These are phyloP conservation scores for Anniella stebbinsi DNA, from an alignment of 2,797 vertebrate genomes.

Conservation along the genomic window DNA sequence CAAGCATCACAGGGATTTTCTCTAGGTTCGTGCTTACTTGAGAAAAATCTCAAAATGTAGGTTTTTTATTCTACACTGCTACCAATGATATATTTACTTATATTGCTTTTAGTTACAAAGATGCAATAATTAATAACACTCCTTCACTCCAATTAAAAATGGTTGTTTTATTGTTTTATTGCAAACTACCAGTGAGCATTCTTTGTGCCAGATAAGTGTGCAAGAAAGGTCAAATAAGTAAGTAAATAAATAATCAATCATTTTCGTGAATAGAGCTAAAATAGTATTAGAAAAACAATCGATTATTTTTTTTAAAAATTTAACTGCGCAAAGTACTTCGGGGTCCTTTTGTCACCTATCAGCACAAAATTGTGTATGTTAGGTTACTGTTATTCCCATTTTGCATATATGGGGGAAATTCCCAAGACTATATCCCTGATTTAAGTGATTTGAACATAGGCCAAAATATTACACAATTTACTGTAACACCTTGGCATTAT, in stretches of 20 bases:
- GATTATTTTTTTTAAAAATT: too few species aligned
- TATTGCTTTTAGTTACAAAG: neutral
- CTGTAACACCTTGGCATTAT: neutral
- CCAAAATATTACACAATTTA: neutral
- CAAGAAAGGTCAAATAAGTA: neutral
- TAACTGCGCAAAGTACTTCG: neutral
- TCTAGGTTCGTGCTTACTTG: neutral
- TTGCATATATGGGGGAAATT: neutral
- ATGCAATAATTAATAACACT: neutral
- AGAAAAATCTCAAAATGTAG: neutral
- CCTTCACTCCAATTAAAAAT: neutral
- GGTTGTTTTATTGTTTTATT: too few species aligned
- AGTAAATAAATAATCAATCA: too few species aligned
- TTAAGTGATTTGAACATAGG: neutral
- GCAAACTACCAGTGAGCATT: neutral
- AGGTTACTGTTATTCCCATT: neutral
- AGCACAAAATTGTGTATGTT: neutral
- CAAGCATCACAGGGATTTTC: neutral
- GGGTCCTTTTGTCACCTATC: neutral
- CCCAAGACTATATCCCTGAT: neutral
- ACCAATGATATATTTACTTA: neutral
- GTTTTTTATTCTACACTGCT: neutral
- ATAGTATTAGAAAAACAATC: neutral
- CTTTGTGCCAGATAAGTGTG: neutral
- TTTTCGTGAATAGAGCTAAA: neutral